Conservation (phyloP, 2,888 invertebrate genomes). For the Cheilosia vulpina region DNA sequence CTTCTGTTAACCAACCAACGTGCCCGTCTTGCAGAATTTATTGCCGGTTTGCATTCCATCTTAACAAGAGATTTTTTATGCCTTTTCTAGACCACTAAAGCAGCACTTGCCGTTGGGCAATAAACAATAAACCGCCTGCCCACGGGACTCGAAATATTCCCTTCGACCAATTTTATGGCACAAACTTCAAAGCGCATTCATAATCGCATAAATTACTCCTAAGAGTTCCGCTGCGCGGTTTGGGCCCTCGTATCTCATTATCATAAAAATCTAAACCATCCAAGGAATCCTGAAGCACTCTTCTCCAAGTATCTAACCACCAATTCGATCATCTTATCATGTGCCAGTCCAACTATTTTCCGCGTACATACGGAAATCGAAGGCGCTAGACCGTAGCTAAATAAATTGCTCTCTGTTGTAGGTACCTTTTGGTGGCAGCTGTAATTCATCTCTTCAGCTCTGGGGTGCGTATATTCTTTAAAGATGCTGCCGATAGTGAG, state of each 20-base stretch:
- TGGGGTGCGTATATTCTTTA: constrained; percentile 17
- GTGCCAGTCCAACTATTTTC: constrained; percentile 9
- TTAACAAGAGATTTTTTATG: background rate
- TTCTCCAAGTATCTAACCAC: constrained; percentile 24
- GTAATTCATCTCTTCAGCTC: constrained; percentile 30
- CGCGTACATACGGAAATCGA: constrained; percentile 18
- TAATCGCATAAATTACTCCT: constrained; percentile 41
- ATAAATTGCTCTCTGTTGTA: constrained; percentile 36
- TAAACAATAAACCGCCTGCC: background rate
- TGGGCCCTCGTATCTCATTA: constrained; percentile 1
- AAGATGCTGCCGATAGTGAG: constrained; percentile 20
- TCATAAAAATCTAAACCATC: constrained; percentile 26
- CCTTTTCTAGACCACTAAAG: background rate
- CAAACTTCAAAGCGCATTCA: constrained; percentile 40
- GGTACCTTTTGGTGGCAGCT: constrained; percentile 11
- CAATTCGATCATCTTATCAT: constrained; percentile 34
- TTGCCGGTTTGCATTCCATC: background rate
- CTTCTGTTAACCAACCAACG: background rate
- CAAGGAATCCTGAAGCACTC: constrained; percentile 11
- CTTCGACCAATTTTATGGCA: constrained; percentile 14
- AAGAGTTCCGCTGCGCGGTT: constrained; percentile 1
- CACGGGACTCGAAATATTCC: background rate
- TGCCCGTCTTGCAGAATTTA: constrained; percentile 15
- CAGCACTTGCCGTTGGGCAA: background rate
- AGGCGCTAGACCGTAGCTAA: constrained; percentile 51